These are phyloP conservation scores for Menidia beryllina DNA, from an alignment of 2,113 vertebrate genomes.

Conservation along the genomic window DNA sequence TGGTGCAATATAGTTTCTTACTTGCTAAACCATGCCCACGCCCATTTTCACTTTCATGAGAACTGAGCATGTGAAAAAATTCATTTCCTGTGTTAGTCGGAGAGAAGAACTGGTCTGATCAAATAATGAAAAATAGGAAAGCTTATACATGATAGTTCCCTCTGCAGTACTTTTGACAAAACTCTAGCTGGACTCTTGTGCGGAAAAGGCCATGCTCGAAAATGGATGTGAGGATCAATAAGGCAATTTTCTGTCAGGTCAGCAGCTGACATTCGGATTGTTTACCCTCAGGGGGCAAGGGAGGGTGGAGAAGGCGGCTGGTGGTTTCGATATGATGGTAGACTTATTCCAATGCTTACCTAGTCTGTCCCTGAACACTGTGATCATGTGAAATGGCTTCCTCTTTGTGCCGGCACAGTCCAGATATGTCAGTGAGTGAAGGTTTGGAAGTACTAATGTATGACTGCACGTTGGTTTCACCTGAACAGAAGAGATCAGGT, in stretches of 20 bases:
- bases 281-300: constrained; percentile 60
- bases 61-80: constrained; percentile 44
- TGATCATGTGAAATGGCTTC: constrained; percentile 50
- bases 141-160: constrained; percentile 14
- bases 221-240: constrained; percentile 77
- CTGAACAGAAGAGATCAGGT: neutral
- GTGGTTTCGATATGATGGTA: constrained; percentile 20
- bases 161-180: constrained; percentile 35
- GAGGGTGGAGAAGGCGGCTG: neutral
- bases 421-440: neutral
- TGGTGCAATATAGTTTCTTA: constrained; percentile 19
- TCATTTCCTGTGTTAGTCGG: constrained; percentile 37
- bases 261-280: constrained; percentile 72
- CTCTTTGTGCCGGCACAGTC: constrained; percentile 17
- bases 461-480: neutral
- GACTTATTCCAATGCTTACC: constrained; percentile 53
- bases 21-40: constrained; percentile 1
- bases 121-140: neutral
- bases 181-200: constrained; percentile 40
- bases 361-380: constrained; percentile 45
- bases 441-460: neutral
- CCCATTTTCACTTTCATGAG: constrained; percentile 29
- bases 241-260: constrained; percentile 76
- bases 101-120: constrained; percentile 53
- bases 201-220: constrained; percentile 46